Evolutionary conservation across 2,888 invertebrate species (phyloP).

Genomic region (Himalopsyche kuldschensis): DNA sequence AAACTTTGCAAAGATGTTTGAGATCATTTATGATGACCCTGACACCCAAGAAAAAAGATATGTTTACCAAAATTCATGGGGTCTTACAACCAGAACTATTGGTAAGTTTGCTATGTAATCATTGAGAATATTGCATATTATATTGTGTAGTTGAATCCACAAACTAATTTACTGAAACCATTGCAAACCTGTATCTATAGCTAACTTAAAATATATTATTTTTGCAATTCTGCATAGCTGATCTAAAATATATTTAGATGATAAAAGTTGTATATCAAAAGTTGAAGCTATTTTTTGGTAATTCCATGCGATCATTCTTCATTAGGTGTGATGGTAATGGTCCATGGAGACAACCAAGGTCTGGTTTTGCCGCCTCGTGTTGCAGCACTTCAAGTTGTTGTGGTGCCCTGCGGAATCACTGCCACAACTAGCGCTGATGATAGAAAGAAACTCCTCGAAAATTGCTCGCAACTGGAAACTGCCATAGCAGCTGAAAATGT

Average conservation of each 20-base stretch:
- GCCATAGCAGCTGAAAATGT: constrained; percentile 66
- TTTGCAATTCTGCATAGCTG: too few species aligned
- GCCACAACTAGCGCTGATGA: constrained; percentile 75
- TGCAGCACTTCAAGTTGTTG: constrained; percentile 82
- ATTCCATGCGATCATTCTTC: not conserved
- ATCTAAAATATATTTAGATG: too few species aligned
- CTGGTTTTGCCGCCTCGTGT: constrained; percentile 93
- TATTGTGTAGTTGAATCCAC: too few species aligned
- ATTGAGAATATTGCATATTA: not conserved
- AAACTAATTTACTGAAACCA: too few species aligned
- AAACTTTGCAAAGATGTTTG: constrained; percentile 99
- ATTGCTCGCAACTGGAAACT: constrained; percentile 72
- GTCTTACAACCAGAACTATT: constrained; percentile 94
- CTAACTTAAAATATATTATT: too few species aligned
- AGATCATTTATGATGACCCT: constrained; percentile 92
- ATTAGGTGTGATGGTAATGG: constrained; percentile 80
- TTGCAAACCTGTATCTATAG: too few species aligned
- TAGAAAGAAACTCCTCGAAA: constrained; percentile 64
- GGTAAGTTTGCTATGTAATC: constrained; percentile 52
- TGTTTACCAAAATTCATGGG: constrained; percentile 99
- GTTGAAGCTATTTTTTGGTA: not conserved
- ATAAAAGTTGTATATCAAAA: too few species aligned
- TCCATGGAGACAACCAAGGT: constrained; percentile 96
- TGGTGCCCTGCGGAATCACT: constrained; percentile 96
- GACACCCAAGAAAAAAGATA: constrained; percentile 84